Evolutionary conservation across 2,797 vertebrate species (phyloP).

Genomic region (Thaleichthys pacificus): DNA sequence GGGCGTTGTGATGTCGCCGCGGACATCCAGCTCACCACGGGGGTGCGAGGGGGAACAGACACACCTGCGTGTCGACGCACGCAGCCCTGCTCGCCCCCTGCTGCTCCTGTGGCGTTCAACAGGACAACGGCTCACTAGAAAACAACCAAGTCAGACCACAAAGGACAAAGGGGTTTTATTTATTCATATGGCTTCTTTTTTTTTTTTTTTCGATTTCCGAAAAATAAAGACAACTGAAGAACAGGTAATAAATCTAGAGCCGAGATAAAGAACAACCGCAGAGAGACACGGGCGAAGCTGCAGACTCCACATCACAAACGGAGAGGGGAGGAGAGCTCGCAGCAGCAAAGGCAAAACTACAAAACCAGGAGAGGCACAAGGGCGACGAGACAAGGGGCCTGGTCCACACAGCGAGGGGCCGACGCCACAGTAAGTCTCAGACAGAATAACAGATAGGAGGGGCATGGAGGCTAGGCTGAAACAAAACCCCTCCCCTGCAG

Average conservation of each 20-base stretch:
- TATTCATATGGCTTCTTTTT: neutral
- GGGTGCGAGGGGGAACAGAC: slow-evolving; percentile 34
- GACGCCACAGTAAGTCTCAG: slow-evolving; percentile 17
- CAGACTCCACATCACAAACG: neutral
- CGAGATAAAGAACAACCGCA: too few species aligned
- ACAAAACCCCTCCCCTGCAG: neutral
- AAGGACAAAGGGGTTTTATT: neutral
- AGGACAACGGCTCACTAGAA: neutral
- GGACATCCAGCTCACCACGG: slow-evolving; percentile 23
- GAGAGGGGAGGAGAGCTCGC: neutral
- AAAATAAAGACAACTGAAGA: too few species aligned
- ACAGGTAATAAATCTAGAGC: too few species aligned
- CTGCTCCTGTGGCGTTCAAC: slow-evolving; percentile 12
- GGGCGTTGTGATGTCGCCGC: neutral
- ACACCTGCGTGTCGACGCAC: neutral
- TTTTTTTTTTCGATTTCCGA: neutral
- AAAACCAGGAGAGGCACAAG: slow-evolving; percentile 23
- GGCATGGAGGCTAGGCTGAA: slow-evolving; percentile 18
- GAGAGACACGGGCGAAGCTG: neutral
- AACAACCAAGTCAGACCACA: slow-evolving; percentile 12
- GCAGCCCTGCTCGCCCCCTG: slow-evolving; percentile 26
- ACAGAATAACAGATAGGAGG: slow-evolving; percentile 10
- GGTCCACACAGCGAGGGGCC: slow-evolving; percentile 29
- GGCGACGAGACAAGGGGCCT: slow-evolving; percentile 40
- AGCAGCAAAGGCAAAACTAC: neutral